A percentile compares a stretch with the other conserved stretches of the same genome.
Evolutionary conservation across 2,888 invertebrate species (phyloP).

Genomic region (Perdita meconis): DNA sequence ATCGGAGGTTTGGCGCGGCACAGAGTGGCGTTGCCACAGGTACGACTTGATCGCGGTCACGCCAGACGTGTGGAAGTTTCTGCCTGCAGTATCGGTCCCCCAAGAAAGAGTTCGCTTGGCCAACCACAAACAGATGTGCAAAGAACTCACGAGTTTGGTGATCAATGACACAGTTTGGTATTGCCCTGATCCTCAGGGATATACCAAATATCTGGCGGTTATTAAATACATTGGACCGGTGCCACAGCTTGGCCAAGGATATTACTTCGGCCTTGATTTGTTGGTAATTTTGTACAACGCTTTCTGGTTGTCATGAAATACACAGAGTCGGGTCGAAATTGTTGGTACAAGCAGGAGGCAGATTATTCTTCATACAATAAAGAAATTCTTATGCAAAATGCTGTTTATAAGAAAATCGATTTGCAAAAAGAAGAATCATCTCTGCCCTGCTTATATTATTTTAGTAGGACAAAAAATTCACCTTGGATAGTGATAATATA

Average conservation of each 20-base stretch:
- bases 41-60: constrained; percentile 75
- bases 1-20: constrained; percentile 75
- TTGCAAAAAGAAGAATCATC: too few relatives aligned
- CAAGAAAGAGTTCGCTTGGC: constrained; percentile 85
- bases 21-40: constrained; percentile 79
- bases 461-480: too few relatives aligned
- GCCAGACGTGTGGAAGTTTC: constrained; percentile 84
- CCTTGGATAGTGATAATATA: too few relatives aligned
- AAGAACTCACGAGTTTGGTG: constrained; percentile 81
- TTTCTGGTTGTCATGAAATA: not conserved
- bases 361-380: too few relatives aligned
- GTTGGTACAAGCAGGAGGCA: too few relatives aligned
- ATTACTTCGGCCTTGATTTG: constrained; percentile 86
- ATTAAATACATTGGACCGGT: constrained; percentile 86
- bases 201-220: constrained; percentile 76
- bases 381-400: too few relatives aligned
- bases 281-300: constrained; percentile 84
- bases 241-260: constrained; percentile 85
- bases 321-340: too few relatives aligned
- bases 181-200: constrained; percentile 59
- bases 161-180: constrained; percentile 75
- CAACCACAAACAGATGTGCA: constrained; percentile 83
- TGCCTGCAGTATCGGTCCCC: constrained; percentile 85
- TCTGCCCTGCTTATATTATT: too few relatives aligned
- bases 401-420: too few relatives aligned